phyloP scores from a whole-genome alignment of 2,797 vertebrate genomes.

The Protonibea diacanthus region DNA sequence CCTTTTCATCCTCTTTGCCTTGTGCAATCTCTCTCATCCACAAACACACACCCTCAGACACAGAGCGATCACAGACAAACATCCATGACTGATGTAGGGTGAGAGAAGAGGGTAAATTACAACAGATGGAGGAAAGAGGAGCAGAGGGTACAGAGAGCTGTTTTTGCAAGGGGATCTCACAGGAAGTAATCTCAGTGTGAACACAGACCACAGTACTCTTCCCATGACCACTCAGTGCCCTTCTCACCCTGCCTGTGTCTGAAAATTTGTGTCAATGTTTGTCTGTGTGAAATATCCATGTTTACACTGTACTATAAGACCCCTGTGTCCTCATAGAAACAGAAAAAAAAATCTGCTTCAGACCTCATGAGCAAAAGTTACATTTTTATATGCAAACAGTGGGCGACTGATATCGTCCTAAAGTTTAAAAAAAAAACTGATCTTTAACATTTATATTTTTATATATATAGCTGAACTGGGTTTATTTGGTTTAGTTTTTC shows the following conservation, averaged over 20 bases:
- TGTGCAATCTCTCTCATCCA: background rate
- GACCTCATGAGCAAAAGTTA: background rate
- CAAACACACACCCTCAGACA: background rate
- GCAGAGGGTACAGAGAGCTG: constrained; percentile 12
- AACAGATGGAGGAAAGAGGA: constrained; percentile 45
- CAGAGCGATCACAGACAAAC: constrained; percentile 15
- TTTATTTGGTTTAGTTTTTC: constrained; percentile 6
- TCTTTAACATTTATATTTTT: background rate
- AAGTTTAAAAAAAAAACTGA: background rate
- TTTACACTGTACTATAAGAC: constrained; percentile 28
- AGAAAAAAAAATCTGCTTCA: background rate
- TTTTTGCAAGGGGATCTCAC: constrained; percentile 59
- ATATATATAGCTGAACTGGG: background rate
- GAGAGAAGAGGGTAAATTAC: constrained; percentile 34
- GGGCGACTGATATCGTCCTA: background rate
- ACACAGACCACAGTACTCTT: constrained; percentile 58
- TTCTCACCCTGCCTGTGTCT: constrained; percentile 33
- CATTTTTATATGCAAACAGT: background rate
- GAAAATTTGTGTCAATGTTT: constrained; percentile 12
- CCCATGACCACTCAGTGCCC: constrained; percentile 70
- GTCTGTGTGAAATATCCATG: constrained; percentile 27
- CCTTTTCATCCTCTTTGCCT: background rate
- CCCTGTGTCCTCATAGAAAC: background rate
- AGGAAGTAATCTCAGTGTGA: constrained; percentile 71
- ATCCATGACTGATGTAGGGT: constrained; percentile 9